Evolutionary conservation across 2,888 invertebrate genomes (phyloP), one percentile per base, ranked within the genome.

Genomic region (Hermaeophaga mercurialis): DNA sequence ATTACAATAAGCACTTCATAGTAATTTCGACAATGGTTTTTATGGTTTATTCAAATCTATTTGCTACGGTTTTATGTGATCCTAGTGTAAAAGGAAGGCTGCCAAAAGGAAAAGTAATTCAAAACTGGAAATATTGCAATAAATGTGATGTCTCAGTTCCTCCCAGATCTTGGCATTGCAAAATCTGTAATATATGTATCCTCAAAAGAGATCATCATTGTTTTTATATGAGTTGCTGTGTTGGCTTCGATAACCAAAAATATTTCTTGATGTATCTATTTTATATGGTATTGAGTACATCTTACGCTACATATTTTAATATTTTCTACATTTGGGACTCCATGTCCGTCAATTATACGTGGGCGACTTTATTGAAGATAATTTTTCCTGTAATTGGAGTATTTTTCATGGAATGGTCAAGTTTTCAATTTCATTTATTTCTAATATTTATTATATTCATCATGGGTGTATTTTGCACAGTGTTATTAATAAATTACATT

Each of bases 91-190:
- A 79, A 71, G 84, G 82, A 72, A 72, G 80, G 65, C 76, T 83
- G 60, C 79, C 84, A 69, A 84, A 82, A 38, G 61, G 63, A 6
- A 73, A 80, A 0, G 75, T 74, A 14, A 67, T 68, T 56, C 71
- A 78, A 18, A 84, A 86, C 8, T 96, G 94, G 92, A 83, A 84
- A 58, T 83, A 89, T 64, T 98, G 97, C 77, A 72, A 84, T 1
- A 78, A 80, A 0, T 97, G 97, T 78, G 90, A 91, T 73, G 80
- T 83, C 31, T 59, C 86, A 12, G 81, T 85, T 5, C 92, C 92
- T 1, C 93, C 94, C 0, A 84, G 97, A 24, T 87, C 95, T 1
- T 94, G 93, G 86, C 97, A 97, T 73, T 98, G 97, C 73, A 81
- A 84, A 50, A 84, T 81, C 3, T 98, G 97, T 76, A 82, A 90